Evolutionary conservation across 2,113 vertebrate species (phyloP).

Genomic region (Marmota flaviventris): DNA sequence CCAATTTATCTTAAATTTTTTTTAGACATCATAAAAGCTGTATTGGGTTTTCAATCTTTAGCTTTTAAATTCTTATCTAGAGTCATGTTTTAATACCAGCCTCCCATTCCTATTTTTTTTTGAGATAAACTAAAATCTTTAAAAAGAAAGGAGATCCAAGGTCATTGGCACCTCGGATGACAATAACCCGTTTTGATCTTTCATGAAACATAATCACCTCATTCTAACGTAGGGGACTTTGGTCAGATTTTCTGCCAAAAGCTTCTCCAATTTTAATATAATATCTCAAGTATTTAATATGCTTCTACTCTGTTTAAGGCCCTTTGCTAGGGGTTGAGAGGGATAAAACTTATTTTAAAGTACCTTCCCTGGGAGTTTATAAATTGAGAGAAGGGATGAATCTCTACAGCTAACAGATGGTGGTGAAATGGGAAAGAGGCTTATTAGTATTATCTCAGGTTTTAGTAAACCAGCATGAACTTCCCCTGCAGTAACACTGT

Average conservation of each 20-base stretch:
- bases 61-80: not conserved
- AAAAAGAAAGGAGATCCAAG: not conserved
- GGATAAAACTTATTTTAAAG: conserved; percentile 1
- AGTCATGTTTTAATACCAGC: not conserved
- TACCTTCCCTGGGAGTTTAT: not conserved
- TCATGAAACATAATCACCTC: not conserved
- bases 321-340: not conserved
- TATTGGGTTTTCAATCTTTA: not conserved
- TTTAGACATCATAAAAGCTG: not conserved
- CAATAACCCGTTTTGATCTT: not conserved
- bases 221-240: not conserved
- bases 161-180: not conserved
- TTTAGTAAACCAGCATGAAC: not conserved
- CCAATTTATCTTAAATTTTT: not conserved
- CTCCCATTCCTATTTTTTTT: not conserved
- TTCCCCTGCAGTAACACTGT: not conserved
- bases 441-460: not conserved
- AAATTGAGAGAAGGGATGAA: not conserved
- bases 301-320: not conserved
- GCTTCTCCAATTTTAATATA: not conserved
- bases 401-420: conserved; percentile 40
- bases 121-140: not conserved
- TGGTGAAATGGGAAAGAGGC: not conserved
- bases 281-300: not conserved
- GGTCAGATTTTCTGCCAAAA: not conserved